Percentiles rank a stretch among this genome's conserved stretches.
Conservation (phyloP, 30 jellyfish, hydroid and myxozoan species). For the Nemopilema nomurai region DNA sequence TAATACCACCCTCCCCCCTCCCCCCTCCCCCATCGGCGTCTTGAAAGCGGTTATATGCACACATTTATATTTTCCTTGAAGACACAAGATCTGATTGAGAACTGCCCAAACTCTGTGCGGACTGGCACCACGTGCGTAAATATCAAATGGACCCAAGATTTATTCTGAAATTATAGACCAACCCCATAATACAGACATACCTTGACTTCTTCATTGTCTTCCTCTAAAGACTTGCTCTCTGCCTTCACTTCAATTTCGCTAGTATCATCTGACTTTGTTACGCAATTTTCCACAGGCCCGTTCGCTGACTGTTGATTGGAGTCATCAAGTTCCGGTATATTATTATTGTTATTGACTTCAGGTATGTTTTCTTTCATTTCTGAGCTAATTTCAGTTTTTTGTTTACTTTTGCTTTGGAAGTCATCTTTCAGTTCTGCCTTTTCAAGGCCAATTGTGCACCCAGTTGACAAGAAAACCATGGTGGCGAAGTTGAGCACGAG, state of each 20-base stretch:
- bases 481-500: not conserved
- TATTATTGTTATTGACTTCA: not conserved
- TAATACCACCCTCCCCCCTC: no score
- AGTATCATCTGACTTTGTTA: slow-evolving; percentile 1
- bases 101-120: no score
- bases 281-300: not conserved
- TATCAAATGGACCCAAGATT: no score
- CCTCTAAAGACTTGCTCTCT: slow-evolving; percentile 44
- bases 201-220: slow-evolving; percentile 1
- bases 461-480: not conserved
- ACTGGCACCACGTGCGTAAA: no score
- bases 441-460: not conserved
- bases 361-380: not conserved
- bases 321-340: not conserved
- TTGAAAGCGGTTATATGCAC: no score
- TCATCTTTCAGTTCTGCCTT: not conserved
- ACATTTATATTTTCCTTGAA: no score
- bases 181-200: no score
- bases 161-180: no score
- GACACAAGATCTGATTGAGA: no score
- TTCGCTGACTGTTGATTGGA: not conserved
- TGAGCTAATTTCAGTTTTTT: not conserved
- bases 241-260: slow-evolving; percentile 54
- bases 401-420: not conserved
- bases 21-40: no score